These are phyloP conservation scores for Catocala sponsa DNA, from an alignment of 2,888 invertebrate species.

Conservation along the genomic window DNA sequence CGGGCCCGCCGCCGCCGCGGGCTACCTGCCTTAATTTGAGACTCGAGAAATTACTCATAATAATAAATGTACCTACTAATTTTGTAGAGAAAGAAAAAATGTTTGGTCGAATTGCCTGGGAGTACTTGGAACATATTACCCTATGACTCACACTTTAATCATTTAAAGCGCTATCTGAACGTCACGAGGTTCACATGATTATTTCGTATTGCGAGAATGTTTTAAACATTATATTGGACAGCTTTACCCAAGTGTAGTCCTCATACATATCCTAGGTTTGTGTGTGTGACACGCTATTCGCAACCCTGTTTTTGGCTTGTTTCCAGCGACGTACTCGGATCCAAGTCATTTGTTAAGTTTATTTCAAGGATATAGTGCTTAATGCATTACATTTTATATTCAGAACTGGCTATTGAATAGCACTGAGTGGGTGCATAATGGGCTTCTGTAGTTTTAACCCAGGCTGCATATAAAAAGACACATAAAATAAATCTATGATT, in stretches of 20 bases:
- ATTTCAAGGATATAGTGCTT: constrained; percentile 62
- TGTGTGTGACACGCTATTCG: constrained; percentile 60
- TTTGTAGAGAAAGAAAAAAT: constrained; percentile 73
- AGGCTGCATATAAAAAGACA: constrained; percentile 15
- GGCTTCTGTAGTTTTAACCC: constrained; percentile 23
- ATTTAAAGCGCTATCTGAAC: constrained; percentile 31
- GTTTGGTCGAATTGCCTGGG: constrained; percentile 65
- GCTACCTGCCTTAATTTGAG: constrained; percentile 87
- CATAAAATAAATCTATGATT: constrained; percentile 13
- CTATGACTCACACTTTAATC: constrained; percentile 63
- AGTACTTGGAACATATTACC: constrained; percentile 63
- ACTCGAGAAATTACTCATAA: constrained; percentile 85
- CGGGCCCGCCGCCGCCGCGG: constrained; percentile 77
- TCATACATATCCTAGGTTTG: constrained; percentile 29
- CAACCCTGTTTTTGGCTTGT: constrained; percentile 68
- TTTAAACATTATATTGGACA: constrained; percentile 28
- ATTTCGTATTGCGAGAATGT: constrained; percentile 34
- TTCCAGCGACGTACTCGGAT: constrained; percentile 73
- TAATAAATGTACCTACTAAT: constrained; percentile 84
- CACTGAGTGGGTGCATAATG: constrained; percentile 26
- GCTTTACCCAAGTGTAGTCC: constrained; percentile 24
- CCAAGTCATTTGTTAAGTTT: constrained; percentile 76
- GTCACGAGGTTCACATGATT: constrained; percentile 26
- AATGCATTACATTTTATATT: constrained; percentile 55
- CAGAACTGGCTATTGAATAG: constrained; percentile 42